phyloP scores from a whole-genome alignment of 1,140 invertebrate genomes.

The Dinoponera quadriceps region DNA sequence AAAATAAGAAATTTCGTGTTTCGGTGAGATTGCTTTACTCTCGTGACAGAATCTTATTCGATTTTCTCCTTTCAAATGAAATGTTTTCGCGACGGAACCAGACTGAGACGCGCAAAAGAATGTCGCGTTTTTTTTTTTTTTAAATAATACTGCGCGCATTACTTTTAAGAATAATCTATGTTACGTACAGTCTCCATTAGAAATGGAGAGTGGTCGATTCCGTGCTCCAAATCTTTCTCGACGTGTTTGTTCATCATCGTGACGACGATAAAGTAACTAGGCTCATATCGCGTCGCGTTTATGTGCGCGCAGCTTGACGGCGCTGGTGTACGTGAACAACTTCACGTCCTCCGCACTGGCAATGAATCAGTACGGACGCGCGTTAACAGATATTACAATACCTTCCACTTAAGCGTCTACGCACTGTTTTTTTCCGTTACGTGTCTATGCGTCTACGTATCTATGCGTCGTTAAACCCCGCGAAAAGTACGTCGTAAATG shows the following conservation, averaged over 20 bases:
- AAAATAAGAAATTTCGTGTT: slow-evolving; percentile 24
- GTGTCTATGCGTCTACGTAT: neutral
- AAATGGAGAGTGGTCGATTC: too few relatives aligned
- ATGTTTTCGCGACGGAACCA: too few relatives aligned
- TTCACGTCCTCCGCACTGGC: neutral
- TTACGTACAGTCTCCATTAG: neutral
- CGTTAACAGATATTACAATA: slow-evolving; percentile 38
- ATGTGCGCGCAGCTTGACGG: neutral
- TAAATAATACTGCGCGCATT: neutral
- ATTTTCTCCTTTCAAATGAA: too few relatives aligned
- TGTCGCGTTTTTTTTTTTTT: neutral
- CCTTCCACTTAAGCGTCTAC: slow-evolving; percentile 8
- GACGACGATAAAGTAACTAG: neutral
- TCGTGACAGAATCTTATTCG: neutral
- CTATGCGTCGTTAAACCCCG: neutral
- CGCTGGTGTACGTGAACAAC: neutral
- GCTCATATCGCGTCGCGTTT: too few relatives aligned
- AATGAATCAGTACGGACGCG: slow-evolving; percentile 8
- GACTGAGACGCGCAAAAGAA: too few relatives aligned
- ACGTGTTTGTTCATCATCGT: slow-evolving; percentile 3
- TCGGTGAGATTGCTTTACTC: neutral
- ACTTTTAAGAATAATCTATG: neutral
- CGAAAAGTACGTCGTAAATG: slow-evolving; percentile 23
- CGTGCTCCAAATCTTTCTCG: neutral
- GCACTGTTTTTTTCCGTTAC: slow-evolving; percentile 21